Evolutionary conservation across 2,797 vertebrate species (phyloP).

Genomic region (Peromyscus eremicus): DNA sequence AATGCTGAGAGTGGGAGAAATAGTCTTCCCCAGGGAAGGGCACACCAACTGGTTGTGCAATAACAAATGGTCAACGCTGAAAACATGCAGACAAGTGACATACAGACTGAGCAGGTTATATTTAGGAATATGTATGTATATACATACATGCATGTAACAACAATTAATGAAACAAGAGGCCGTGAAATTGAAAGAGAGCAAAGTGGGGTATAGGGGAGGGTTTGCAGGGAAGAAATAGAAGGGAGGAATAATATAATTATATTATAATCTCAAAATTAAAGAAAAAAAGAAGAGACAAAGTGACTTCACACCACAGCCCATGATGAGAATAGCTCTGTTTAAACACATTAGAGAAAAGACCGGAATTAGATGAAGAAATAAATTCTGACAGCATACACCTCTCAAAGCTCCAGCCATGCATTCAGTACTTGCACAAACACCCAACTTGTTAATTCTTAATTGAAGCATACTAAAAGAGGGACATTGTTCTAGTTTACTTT

Average conservation of each 20-base stretch:
- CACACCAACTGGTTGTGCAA: not conserved
- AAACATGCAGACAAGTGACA: not conserved
- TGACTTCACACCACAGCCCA: conserved; percentile 25
- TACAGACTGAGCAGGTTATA: not conserved
- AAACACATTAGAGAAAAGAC: not conserved
- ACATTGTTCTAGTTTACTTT: not conserved
- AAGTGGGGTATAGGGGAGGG: not conserved
- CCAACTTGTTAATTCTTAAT: not conserved
- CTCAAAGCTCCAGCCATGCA: conserved; percentile 28
- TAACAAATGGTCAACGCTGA: not conserved
- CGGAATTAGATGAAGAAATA: conserved; percentile 52
- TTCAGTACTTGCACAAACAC: not conserved
- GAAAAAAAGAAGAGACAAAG: not conserved
- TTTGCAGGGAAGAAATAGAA: not conserved
- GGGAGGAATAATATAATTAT: not conserved
- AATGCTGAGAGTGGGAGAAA: not conserved
- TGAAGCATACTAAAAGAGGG: not conserved
- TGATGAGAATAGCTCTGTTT: not conserved
- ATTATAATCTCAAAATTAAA: not conserved
- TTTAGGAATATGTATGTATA: not conserved
- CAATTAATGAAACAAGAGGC: not conserved
- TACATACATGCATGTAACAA: not conserved
- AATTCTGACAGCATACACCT: not conserved
- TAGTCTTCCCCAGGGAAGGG: not conserved
- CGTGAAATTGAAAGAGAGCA: not conserved